Evolutionary conservation across 2,888 invertebrate species (phyloP).

Genomic region (Nezara viridula): DNA sequence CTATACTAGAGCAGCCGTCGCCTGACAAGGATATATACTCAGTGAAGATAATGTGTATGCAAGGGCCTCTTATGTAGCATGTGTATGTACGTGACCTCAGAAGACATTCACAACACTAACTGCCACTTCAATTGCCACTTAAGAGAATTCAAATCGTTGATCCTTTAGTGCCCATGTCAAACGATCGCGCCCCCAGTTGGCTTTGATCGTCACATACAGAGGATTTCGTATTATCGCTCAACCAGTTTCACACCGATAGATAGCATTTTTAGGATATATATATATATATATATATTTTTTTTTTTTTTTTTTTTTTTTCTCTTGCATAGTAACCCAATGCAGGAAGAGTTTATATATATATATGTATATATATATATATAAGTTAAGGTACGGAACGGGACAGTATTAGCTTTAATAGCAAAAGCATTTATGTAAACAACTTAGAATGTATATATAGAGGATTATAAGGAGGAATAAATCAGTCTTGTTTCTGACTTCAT

Average conservation of each 20-base stretch:
- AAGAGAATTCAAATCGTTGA: conserved; percentile 22
- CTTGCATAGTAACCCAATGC: too few species aligned
- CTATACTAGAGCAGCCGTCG: background rate
- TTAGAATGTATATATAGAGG: too few species aligned
- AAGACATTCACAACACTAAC: conserved; percentile 48
- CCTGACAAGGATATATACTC: conserved; percentile 37
- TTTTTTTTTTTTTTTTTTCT: too few species aligned
- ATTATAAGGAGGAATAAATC: too few species aligned
- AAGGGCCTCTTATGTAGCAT: conserved; percentile 34
- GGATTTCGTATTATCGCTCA: background rate
- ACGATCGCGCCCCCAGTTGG: background rate
- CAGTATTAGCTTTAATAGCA: too few species aligned
- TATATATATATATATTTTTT: background rate
- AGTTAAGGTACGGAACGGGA: too few species aligned
- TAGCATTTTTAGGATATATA: background rate
- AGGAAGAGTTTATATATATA: too few species aligned
- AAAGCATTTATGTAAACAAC: too few species aligned
- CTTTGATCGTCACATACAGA: background rate
- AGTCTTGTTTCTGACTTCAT: too few species aligned
- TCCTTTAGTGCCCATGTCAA: conserved; percentile 29
- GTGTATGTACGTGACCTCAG: conserved; percentile 39
- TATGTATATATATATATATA: too few species aligned
- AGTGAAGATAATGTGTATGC: conserved; percentile 48
- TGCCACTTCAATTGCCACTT: conserved; percentile 38
- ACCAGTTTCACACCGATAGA: too few species aligned